Evolutionary conservation across 2,113 vertebrate species (phyloP).

Genomic region (Cinclus cinclus): DNA sequence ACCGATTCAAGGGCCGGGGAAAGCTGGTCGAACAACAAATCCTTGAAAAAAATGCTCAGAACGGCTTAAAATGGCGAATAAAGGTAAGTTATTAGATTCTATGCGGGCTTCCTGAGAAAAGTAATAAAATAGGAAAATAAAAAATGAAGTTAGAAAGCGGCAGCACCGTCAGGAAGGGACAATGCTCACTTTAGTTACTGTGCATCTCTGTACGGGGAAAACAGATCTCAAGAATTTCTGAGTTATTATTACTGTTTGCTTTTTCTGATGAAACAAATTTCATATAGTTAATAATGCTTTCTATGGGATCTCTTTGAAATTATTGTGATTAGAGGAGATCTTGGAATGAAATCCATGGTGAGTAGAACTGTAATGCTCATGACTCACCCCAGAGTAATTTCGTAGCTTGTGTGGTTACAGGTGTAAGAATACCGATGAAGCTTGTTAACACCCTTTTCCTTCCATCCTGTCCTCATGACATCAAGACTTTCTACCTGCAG

Average conservation of each 20-base stretch:
- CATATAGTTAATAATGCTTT: neutral
- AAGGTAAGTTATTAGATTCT: neutral
- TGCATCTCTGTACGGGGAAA: accelerated
- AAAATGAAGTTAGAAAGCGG: neutral
- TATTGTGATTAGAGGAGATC: neutral
- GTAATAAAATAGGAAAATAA: neutral
- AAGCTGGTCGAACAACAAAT: neutral
- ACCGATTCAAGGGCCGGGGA: accelerated
- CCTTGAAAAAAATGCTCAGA: neutral
- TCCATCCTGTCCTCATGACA: neutral
- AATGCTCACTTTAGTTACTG: neutral
- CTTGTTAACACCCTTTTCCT: neutral
- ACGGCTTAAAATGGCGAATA: neutral
- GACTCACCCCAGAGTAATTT: neutral
- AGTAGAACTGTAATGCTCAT: neutral
- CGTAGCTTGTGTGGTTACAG: neutral
- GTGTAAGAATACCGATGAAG: neutral
- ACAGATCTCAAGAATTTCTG: neutral
- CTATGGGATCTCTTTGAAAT: neutral
- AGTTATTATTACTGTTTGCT: neutral
- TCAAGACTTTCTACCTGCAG: neutral
- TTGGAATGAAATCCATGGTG: neutral
- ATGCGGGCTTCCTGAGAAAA: neutral
- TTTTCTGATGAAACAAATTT: neutral
- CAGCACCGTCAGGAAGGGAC: neutral